A percentile compares a stretch with the other conserved stretches of the same genome.
Conservation (phyloP, 2,888 invertebrate genomes). For the Dusona sp. region DNA sequence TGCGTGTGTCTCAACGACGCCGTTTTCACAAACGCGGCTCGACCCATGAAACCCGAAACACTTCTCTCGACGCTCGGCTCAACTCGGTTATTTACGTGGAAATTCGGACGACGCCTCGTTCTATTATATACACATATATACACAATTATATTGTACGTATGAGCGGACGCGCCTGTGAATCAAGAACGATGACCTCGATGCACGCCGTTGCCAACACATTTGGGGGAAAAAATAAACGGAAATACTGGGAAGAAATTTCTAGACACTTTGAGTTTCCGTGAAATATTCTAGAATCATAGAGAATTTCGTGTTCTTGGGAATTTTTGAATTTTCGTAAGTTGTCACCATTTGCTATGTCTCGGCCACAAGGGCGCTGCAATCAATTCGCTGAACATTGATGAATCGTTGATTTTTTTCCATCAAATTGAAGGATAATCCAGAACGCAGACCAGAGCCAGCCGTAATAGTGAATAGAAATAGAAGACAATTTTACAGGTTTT, state of each 20-base stretch:
- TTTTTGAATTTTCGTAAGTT: not conserved
- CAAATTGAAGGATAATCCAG: not conserved
- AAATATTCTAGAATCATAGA: not conserved
- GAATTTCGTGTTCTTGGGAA: not conserved
- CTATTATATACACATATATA: conserved; percentile 8
- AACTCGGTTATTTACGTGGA: conserved; percentile 52
- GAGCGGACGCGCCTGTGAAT: conserved; percentile 55
- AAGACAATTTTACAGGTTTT: no score
- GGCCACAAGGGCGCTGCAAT: not conserved
- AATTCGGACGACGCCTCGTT: conserved; percentile 50
- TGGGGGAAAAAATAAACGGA: conserved; percentile 12
- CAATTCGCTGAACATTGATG: not conserved
- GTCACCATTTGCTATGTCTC: not conserved
- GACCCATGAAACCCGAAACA: conserved; percentile 18
- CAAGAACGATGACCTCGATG: conserved; percentile 67
- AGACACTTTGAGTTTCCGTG: conserved; percentile 30
- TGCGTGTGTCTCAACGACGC: conserved; percentile 57
- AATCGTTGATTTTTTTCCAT: not conserved
- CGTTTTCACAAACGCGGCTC: conserved; percentile 52
- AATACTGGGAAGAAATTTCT: conserved; percentile 22
- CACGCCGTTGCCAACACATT: conserved; percentile 23
- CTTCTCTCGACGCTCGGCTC: conserved; percentile 42
- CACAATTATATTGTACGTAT: not conserved
- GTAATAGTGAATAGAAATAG: not conserved
- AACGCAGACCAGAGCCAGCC: no score